These are phyloP conservation scores for Turritopsis rubra DNA, from an alignment of 30 jellyfish, hydroid and myxozoan species.

Conservation along the genomic window DNA sequence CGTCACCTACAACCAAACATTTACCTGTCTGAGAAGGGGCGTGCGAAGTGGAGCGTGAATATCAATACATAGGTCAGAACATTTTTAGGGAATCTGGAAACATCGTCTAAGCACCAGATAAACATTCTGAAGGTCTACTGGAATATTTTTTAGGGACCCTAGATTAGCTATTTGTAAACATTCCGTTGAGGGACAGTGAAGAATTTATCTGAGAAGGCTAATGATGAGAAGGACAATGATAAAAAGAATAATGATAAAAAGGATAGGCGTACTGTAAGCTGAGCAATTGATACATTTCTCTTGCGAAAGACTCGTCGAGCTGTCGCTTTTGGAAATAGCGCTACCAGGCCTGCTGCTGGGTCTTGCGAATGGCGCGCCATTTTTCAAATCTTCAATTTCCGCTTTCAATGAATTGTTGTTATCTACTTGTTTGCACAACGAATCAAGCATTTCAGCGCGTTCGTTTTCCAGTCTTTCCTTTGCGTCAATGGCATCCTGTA, in stretches of 20 bases:
- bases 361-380: neutral
- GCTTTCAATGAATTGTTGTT: neutral
- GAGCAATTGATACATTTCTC: slow-evolving; percentile 55
- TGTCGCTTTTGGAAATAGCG: slow-evolving; percentile 32
- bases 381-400: slow-evolving; percentile 53
- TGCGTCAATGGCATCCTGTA: slow-evolving; percentile 55
- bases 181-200: too few species aligned
- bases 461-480: slow-evolving; percentile 78
- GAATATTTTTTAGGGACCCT: too few species aligned
- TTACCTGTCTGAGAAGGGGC: too few species aligned
- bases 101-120: too few species aligned
- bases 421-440: slow-evolving; percentile 73
- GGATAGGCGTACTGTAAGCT: slow-evolving; percentile 34
- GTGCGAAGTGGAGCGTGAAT: too few species aligned
- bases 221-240: too few species aligned
- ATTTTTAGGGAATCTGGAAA: too few species aligned
- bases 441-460: slow-evolving; percentile 65
- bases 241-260: too few species aligned
- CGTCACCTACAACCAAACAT: slow-evolving; percentile 28
- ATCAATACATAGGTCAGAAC: too few species aligned
- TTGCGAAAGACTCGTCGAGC: slow-evolving; percentile 16
- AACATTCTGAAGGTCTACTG: too few species aligned
- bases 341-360: slow-evolving; percentile 29
- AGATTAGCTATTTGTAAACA: too few species aligned
- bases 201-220: too few species aligned